Conservation (phyloP, 2,888 invertebrate genomes). For the Notodonta ziczac region DNA sequence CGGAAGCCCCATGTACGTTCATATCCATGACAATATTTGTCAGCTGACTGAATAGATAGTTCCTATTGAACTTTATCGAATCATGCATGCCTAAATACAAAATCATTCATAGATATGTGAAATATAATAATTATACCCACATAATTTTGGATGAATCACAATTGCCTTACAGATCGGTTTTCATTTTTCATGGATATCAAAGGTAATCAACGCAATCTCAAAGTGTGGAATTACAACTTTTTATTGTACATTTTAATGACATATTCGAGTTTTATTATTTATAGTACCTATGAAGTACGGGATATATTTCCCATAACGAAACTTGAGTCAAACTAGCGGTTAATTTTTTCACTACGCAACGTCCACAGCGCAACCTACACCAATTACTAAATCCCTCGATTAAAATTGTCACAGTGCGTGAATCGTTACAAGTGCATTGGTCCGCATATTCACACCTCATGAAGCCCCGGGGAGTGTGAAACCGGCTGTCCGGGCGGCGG, state of each 20-base stretch:
- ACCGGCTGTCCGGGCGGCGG: conserved; percentile 51
- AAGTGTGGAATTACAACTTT: too few relatives aligned
- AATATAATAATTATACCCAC: neutral
- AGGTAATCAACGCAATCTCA: too few relatives aligned
- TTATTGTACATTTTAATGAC: too few relatives aligned
- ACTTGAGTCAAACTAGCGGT: conserved; percentile 17
- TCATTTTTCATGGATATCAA: too few relatives aligned
- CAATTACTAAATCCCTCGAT: conserved; percentile 39
- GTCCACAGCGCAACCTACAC: conserved; percentile 10
- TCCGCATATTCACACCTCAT: conserved; percentile 71
- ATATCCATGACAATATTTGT: conserved; percentile 61
- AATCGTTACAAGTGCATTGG: conserved; percentile 59
- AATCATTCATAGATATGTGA: neutral
- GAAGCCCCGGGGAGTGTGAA: conserved; percentile 66
- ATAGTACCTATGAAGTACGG: too few relatives aligned
- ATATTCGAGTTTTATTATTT: too few relatives aligned
- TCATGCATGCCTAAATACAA: conserved; percentile 55
- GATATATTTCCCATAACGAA: neutral
- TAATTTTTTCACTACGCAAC: conserved; percentile 13
- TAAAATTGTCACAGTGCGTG: conserved; percentile 61
- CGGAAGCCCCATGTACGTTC: conserved; percentile 41
- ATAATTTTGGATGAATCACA: too few relatives aligned
- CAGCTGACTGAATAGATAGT: conserved; percentile 32
- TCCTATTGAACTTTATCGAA: conserved; percentile 43
- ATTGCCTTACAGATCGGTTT: neutral